A percentile compares a stretch with the other conserved stretches of the same genome.
Conservation (phyloP, 2,888 invertebrate genomes). For the Archips crataeganus region DNA sequence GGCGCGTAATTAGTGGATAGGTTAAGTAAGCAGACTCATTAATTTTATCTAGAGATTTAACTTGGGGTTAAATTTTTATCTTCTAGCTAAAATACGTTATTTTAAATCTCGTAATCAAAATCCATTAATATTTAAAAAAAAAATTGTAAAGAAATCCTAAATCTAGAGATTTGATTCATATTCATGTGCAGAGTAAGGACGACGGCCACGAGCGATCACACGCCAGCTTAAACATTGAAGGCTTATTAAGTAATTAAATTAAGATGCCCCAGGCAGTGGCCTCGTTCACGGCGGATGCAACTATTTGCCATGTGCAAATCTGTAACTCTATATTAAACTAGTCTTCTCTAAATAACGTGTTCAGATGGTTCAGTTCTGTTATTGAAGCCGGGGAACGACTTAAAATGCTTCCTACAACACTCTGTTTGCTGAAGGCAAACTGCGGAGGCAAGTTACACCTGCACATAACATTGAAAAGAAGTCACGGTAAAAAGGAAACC, state of each 20-base stretch:
- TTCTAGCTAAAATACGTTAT: too few species aligned
- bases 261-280: background rate
- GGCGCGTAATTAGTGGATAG: too few species aligned
- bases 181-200: too few species aligned
- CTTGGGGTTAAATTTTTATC: too few species aligned
- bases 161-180: too few species aligned
- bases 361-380: background rate
- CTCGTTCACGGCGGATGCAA: background rate
- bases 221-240: background rate
- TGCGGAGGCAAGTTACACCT: background rate
- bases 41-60: too few species aligned
- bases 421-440: background rate
- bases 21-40: too few species aligned
- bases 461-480: background rate
- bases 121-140: too few species aligned
- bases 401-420: background rate
- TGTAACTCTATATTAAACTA: background rate
- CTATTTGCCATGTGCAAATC: slow-evolving; percentile 1
- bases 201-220: background rate
- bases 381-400: background rate
- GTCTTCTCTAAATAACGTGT: too few species aligned
- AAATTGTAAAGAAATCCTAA: too few species aligned
- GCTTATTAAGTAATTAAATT: background rate
- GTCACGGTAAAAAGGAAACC: background rate
- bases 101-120: too few species aligned